phyloP scores from a whole-genome alignment of 2,797 vertebrate species.

The Tachyglossus aculeatus region DNA sequence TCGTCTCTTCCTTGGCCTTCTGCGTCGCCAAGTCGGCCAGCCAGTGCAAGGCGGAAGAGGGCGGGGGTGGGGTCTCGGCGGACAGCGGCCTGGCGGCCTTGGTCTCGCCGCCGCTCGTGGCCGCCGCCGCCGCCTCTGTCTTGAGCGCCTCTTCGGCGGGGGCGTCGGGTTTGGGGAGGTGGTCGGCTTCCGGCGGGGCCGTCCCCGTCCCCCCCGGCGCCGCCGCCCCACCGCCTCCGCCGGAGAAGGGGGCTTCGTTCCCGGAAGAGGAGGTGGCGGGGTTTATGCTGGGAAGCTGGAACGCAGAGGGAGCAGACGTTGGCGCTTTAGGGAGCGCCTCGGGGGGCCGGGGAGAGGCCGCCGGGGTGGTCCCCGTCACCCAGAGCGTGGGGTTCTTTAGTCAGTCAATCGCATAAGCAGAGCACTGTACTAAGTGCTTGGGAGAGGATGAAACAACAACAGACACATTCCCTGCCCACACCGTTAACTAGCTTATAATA shows the following conservation, averaged over 20 bases:
- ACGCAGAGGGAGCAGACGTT: too few species aligned
- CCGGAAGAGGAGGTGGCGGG: constrained; percentile 68
- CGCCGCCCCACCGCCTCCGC: constrained; percentile 70
- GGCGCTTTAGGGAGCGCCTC: too few species aligned
- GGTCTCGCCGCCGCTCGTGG: constrained; percentile 75
- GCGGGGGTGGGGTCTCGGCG: constrained; percentile 74
- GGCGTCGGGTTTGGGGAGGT: constrained; percentile 66
- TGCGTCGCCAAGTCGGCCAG: constrained; percentile 96
- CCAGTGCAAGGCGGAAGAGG: constrained; percentile 94
- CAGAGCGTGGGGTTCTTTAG: too few species aligned
- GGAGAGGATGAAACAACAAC: too few species aligned
- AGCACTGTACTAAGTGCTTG: too few species aligned
- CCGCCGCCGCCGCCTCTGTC: constrained; percentile 58
- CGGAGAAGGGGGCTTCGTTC: constrained; percentile 70
- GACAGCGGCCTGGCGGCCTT: constrained; percentile 73
- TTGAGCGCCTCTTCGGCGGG: constrained; percentile 71
- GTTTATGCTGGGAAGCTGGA: constrained; percentile 77
- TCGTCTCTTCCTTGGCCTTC: constrained; percentile 97
- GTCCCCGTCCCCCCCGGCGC: constrained; percentile 56
- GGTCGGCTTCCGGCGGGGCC: constrained; percentile 65
- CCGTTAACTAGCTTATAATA: too few species aligned
- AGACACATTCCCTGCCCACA: too few species aligned
- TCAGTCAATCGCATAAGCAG: too few species aligned
- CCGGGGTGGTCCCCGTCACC: too few species aligned
- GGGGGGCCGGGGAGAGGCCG: too few species aligned